Evolutionary conservation across 1,140 invertebrate species (phyloP).

Genomic region (Eumaeus atala): DNA sequence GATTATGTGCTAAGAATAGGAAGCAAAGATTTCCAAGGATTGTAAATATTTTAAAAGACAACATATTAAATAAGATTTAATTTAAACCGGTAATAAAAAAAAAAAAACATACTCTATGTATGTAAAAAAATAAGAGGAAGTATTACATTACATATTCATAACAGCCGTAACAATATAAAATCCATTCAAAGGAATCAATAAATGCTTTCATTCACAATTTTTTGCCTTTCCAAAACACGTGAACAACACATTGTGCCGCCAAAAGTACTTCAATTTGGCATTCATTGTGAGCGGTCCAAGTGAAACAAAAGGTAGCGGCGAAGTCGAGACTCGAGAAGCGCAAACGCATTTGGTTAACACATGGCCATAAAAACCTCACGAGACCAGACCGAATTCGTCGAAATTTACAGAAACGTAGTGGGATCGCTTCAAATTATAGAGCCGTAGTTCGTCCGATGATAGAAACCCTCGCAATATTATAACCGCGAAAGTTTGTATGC

Average conservation of each 20-base stretch:
- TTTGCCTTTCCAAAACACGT: conserved; percentile 31
- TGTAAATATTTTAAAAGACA: too few relatives aligned
- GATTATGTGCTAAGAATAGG: too few relatives aligned
- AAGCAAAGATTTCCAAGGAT: too few relatives aligned
- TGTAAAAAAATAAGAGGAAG: not conserved
- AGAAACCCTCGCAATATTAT: too few relatives aligned
- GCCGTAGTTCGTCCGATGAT: too few relatives aligned
- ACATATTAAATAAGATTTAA: too few relatives aligned
- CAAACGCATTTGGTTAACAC: conserved; percentile 54
- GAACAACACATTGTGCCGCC: conserved; percentile 35
- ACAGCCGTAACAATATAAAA: conserved; percentile 22
- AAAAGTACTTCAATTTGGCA: conserved; percentile 36
- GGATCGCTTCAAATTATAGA: conserved; percentile 28
- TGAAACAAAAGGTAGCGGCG: conserved; percentile 48
- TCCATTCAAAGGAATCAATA: conserved; percentile 33
- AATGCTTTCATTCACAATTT: conserved; percentile 35
- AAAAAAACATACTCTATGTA: too few relatives aligned
- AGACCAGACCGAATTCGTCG: conserved; percentile 28
- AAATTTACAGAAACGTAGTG: conserved; percentile 35
- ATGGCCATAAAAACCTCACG: conserved; percentile 52
- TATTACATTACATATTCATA: conserved; percentile 8
- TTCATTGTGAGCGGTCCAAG: conserved; percentile 32
- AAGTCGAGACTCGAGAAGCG: conserved; percentile 34
- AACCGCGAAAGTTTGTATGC: too few relatives aligned
- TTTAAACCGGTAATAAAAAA: too few relatives aligned